Percentiles rank a stretch among this genome's conserved stretches.
Evolutionary conservation across 2,797 vertebrate species (phyloP).

Genomic region (Pangasius sanitwongsei): DNA sequence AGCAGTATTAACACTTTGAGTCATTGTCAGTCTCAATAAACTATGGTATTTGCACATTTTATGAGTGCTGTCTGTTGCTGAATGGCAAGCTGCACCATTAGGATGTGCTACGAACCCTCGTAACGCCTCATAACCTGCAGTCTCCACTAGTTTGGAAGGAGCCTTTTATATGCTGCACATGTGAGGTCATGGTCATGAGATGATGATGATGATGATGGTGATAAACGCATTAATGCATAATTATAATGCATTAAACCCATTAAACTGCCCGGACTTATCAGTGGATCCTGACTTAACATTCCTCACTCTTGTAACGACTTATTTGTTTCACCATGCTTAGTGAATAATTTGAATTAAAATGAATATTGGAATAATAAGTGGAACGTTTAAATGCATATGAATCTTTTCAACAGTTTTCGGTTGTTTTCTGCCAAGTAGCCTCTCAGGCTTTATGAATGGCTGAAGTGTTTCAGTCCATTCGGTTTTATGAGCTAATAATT

Average conservation of each 20-base stretch:
- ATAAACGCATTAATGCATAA: no score
- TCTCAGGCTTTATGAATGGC: background rate
- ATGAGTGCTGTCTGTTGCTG: background rate
- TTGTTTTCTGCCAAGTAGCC: background rate
- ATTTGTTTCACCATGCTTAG: background rate
- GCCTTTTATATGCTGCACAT: background rate
- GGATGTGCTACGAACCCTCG: background rate
- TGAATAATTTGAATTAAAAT: background rate
- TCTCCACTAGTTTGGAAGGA: no score
- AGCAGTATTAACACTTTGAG: background rate
- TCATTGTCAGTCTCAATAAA: background rate
- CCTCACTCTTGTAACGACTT: background rate
- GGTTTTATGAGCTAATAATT: constrained; percentile 13
- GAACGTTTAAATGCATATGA: background rate
- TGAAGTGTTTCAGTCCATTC: background rate
- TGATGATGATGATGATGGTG: background rate
- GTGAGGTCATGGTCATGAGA: background rate
- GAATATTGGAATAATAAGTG: background rate
- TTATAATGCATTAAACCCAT: background rate
- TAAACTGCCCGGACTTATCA: background rate
- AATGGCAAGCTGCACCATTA: background rate
- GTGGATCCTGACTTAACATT: background rate
- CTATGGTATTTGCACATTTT: background rate
- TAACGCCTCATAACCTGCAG: background rate
- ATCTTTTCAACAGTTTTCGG: background rate